Base-by-base conservation (phyloP, 2,888 invertebrate species). In the Gibbula magus region DNA sequence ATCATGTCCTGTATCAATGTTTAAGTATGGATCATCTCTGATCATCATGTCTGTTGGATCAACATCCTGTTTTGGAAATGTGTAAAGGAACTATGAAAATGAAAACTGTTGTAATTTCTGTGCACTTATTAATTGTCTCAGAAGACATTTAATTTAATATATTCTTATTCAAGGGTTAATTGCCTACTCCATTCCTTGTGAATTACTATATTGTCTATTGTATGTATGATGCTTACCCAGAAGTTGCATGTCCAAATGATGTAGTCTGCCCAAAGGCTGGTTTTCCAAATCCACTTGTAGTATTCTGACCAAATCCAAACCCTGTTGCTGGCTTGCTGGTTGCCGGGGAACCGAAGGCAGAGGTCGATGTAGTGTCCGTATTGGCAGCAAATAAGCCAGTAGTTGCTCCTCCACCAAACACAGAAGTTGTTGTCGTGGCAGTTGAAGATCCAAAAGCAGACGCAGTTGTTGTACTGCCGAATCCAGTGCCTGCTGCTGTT, bases 231-330 rank as follows among this genome's bases (percentile, higher is more conserved):
- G 10, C 1, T 61, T 79, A 85, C 84, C 83, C 80, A 54, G 85
- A n/a, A 45, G 4, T 45, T 7, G 84, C 67, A 45, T 86, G 86
- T 35, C 86, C 87, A 84, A 88, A 87, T 45, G 79, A 74, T 56
- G 87, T 29, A 22, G 77, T 45, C 76, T 85, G 85, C 10, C 88
- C 86, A 83, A 86, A 86, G 16, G 81, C 80, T 77, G 85, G 80
- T 77, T 78, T 80, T 1, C 80, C 81, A 56, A 82, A 82, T 25
- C 77, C 70, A 45, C 13, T 45, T 8, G 53, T 18, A 18, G 54
- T 32, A n/a, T 13, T 51, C 20, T 67, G 52, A 25, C 70, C 56
- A 52, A 77, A 77, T 16, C 51, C 45, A 20, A 20, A 54, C 29
- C 35, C 61, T 61, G 35, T 7, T 22, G n/a, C 4, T 1, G 67